Evolutionary conservation across 2,888 invertebrate genomes (phyloP), one percentile per base, ranked within the genome.

Genomic region (Clitarchus hookeri): DNA sequence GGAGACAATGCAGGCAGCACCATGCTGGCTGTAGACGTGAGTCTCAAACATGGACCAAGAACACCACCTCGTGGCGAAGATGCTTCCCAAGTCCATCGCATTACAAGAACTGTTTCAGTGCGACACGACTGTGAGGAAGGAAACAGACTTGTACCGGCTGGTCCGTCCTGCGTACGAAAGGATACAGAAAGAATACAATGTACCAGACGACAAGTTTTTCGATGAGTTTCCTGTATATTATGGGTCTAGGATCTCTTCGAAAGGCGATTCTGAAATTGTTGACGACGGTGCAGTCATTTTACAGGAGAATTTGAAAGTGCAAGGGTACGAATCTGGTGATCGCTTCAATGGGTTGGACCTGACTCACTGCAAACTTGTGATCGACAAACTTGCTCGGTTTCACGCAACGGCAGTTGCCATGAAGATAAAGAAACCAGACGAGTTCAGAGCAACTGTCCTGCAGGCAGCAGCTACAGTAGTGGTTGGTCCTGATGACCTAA

Each of bases 1-100:
- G 94, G 94, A 0, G 94, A 94, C 89, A 94, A 94, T 89, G 94
- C 94, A 89, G 94, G 94, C 3, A 94, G 94, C 88, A 91, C 93
- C 0, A 94, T 94, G 91, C 89, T 94, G 0, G 91, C 92, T 0
- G 89, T 92, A 6, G 88, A 88, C 44, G 90, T 92, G 12, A 89
- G 87, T 0, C 82, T 90, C 0, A 84, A 84, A 0, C 89, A 26
- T 89, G 89, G 9, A 86, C 88, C 6, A 89, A 90, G 83, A 88
- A 88, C 4, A 86, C 65, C 89, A 91, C 86, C 87, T 91, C 4
- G 91, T 91, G 9, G 90, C 89, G 0, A 91, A 91, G 87, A 88
- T 91, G 85, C 91, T 91, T 25, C 91, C 91, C 0, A 89, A 89
- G 0, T 90, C 91, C 0, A 87, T 87, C 0, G 91, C 90, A 84